Base-by-base conservation (phyloP, 2,888 invertebrate genomes). In the Parnassius orleans region DNA sequence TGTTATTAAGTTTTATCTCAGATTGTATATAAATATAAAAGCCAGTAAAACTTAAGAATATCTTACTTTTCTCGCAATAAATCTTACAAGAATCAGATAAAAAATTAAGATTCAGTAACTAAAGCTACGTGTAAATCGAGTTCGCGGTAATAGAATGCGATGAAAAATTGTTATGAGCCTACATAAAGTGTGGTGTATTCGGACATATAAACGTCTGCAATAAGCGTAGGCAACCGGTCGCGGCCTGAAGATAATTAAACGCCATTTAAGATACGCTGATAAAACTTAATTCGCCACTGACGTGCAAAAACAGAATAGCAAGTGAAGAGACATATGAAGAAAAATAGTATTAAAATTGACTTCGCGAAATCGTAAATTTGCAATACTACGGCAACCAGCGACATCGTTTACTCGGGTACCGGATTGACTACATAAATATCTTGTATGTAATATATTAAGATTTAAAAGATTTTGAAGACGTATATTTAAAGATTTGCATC, bases 241-340 rank as follows among this genome's bases (percentile, higher is more conserved):
- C 53, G 60, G 61, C 33, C 55, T 66, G 60, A 55, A 64, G 57
- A 71, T 75, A 74, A 78, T 77, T 77, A 77, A 70, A 66, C 60
- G 66, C 66, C 70, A 65, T 72, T 76, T 75, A 74, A 77, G 71
- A 77, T 77, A 64, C 63, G 66, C 63, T 61, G 75, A 78, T 79
- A 77, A 76, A 74, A 63, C 61, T 70, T 69, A 72, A 72, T 72
- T 69, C 58, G 53, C 50, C 55, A 69, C 63, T 65, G 66, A 66
- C 48, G 61, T 65, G 67, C 61, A 66, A 70, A 64, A 68, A 53
- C 57, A 64, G 14, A 53, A 53, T 10, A 48, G 46, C 48, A 57
- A 43, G 44, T 43, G n/a, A 43, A 55, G 62, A 58, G 53, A 62
- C 62, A 55, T 19, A 60, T 65, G 46, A 66, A 65, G 62, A 63